These are phyloP conservation scores for Liparis tanakae DNA, from an alignment of 2,797 vertebrate species.

Conservation along the genomic window DNA sequence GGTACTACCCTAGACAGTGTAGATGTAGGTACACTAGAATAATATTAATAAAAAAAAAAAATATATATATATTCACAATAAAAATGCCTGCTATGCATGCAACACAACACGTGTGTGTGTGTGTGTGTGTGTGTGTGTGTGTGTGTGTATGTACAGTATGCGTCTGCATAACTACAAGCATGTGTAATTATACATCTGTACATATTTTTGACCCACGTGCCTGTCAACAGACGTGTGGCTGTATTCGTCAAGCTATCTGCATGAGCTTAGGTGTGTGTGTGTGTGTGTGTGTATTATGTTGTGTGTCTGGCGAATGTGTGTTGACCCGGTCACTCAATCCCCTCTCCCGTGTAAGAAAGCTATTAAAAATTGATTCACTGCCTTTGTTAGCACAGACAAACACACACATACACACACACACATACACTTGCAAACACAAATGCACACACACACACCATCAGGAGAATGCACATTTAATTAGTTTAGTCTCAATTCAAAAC, in stretches of 20 bases:
- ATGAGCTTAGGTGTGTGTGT: conserved; percentile 12
- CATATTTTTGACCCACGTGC: conserved; percentile 40
- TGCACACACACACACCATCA: neutral
- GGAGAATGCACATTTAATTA: no score
- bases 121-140: no score
- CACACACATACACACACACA: conserved; percentile 27
- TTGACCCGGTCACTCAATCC: conserved; percentile 40
- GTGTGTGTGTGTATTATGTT: neutral
- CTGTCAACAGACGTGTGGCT: conserved; percentile 53
- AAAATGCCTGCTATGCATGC: neutral
- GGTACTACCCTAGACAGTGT: neutral
- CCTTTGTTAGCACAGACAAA: conserved; percentile 65
- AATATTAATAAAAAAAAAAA: neutral
- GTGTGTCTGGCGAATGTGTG: conserved; percentile 2
- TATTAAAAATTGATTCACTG: conserved; percentile 80
- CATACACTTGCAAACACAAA: conserved; percentile 14
- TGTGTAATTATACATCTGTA: conserved; percentile 48
- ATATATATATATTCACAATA: neutral
- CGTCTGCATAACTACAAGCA: conserved; percentile 14
- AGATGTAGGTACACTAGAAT: neutral
- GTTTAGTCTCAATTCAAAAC: neutral
- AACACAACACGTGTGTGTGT: neutral
- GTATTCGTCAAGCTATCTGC: conserved; percentile 39
- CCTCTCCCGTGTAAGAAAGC: conserved; percentile 58
- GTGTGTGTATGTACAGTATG: conserved; percentile 29